Conservation (phyloP, 2,888 invertebrate species). For the Watsonalla cultraria region DNA sequence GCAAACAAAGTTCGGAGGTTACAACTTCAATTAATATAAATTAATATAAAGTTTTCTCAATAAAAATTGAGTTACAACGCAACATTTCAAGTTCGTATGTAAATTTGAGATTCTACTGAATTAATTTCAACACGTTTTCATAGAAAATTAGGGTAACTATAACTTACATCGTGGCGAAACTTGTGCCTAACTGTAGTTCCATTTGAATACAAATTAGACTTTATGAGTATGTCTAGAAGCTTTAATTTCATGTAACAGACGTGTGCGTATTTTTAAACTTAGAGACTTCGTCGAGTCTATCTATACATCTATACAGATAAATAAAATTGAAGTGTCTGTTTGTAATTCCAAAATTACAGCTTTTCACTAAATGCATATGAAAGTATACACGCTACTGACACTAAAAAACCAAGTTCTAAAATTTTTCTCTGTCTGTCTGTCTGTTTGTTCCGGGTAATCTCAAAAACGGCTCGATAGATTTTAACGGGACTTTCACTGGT, state of each 20-base stretch:
- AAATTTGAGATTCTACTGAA: conserved; percentile 1
- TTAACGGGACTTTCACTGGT: too few relatives aligned
- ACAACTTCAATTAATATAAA: conserved; percentile 22
- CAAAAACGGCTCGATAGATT: too few relatives aligned
- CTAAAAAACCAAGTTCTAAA: too few relatives aligned
- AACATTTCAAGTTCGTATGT: conserved; percentile 4
- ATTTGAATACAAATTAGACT: background rate
- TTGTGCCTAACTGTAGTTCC: background rate
- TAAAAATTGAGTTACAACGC: conserved; percentile 10
- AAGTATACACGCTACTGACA: too few relatives aligned
- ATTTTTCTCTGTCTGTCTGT: too few relatives aligned
- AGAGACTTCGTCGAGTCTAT: too few relatives aligned
- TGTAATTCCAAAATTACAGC: too few relatives aligned
- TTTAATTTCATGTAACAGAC: background rate
- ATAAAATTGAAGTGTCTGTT: too few relatives aligned
- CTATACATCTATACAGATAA: too few relatives aligned
- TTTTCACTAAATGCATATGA: too few relatives aligned
- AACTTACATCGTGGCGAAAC: background rate
- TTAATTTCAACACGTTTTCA: background rate
- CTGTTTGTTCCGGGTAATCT: too few relatives aligned
- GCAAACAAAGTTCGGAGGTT: conserved; percentile 20
- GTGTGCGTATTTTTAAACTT: too few relatives aligned
- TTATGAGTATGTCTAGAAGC: background rate
- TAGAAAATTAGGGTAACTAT: background rate
- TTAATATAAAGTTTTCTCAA: conserved; percentile 19